Evolutionary conservation across 2,797 vertebrate genomes (phyloP), one percentile per base, ranked within the genome.

Genomic region (Platyrinchus mystaceus): DNA sequence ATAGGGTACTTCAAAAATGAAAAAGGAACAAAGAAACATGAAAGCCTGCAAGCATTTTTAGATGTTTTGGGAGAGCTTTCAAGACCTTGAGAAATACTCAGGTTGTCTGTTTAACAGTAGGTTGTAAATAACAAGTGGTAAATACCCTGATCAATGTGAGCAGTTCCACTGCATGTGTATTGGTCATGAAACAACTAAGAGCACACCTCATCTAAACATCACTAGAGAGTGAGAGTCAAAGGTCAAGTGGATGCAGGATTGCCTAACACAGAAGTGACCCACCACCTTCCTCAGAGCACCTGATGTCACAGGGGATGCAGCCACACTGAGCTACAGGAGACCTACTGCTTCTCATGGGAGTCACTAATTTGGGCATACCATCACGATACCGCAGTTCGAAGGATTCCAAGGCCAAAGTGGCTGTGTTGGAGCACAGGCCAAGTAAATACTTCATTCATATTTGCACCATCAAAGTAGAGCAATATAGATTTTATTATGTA

Each of bases 361-460:
- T 66, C 50, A 8, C 14, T 44, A 22, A 58, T 88, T 70, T 28
- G 37, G 6, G 3, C 23, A 26, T 26, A 7, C 8, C 28, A 12
- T 28, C 39, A 28, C 20, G 14, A 46, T 4, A 50, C 12, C 11
- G 16, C 3, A 5, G 24, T 55, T 50, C 69, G 83, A 76, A 1
- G 6, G 44, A 37, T 78, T 39, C 34, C 66, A 73, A 71, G 18
- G n/a, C 30, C 43, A 39, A 71, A 68, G 46, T 16, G 24, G 4
- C 27, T 43, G 12, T 1, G 0, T 2, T 44, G 18, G 62, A 69
- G 23, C 9, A 41, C 26, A 49, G 34, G 26, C 7, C 21, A 53
- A 68, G 39, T 32, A 85, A 84, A 74, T 21, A 70, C 2, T 13
- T 58, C 32, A 16, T 9, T 49, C 12, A 58, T 64, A 64, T 44